phyloP scores from a whole-genome alignment of 2,113 vertebrate species.

The Zootoca vivipara region DNA sequence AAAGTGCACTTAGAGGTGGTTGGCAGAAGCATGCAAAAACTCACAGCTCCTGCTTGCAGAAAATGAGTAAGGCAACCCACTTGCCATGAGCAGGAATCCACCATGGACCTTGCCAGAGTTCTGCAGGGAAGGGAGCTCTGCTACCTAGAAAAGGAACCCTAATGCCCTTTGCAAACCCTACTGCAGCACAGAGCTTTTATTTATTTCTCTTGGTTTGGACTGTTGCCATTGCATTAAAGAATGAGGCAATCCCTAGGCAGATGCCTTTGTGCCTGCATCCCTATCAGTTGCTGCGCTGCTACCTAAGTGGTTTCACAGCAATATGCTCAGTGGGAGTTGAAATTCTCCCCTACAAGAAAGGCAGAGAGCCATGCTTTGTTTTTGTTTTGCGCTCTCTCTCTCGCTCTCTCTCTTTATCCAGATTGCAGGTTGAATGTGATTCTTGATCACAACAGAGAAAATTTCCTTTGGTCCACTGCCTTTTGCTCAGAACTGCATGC shows the following conservation, averaged over 20 bases:
- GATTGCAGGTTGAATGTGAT: constrained; percentile 19
- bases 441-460: neutral
- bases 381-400: neutral
- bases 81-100: neutral
- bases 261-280: constrained; percentile 3
- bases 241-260: constrained; percentile 47
- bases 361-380: neutral
- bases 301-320: constrained; percentile 50
- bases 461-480: neutral
- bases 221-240: neutral
- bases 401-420: neutral
- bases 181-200: constrained; percentile 13
- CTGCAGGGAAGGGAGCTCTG: neutral
- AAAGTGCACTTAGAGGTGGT: neutral
- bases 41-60: neutral
- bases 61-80: neutral
- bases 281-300: constrained; percentile 29
- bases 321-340: constrained; percentile 56
- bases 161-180: neutral
- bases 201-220: neutral
- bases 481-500: neutral
- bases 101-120: neutral
- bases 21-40: neutral
- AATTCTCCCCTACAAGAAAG: constrained; percentile 36
- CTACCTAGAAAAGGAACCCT: constrained; percentile 25